phyloP scores from a whole-genome alignment of 2,888 invertebrate genomes.

The Watsonalla binaria region DNA sequence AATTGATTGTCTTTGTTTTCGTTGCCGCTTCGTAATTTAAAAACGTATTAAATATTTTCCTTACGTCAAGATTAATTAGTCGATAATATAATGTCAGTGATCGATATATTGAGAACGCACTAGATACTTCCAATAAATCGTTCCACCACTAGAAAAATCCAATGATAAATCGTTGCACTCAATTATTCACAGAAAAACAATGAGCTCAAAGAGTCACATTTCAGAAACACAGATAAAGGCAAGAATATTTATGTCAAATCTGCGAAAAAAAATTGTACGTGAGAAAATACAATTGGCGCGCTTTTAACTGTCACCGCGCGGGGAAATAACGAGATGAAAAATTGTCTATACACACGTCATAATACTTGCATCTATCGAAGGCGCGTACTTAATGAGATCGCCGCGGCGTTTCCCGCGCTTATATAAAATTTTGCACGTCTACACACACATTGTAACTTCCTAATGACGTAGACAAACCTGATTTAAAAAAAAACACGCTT shows the following conservation, averaged over 20 bases:
- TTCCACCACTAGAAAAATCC: no score
- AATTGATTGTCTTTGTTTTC: conserved; percentile 17
- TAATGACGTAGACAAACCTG: conserved; percentile 20
- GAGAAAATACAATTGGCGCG: background rate
- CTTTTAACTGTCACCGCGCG: background rate
- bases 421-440: conserved; percentile 36
- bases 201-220: background rate
- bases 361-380: conserved; percentile 12
- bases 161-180: no score
- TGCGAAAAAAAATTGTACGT: background rate
- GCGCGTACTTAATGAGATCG: conserved; percentile 23
- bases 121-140: background rate
- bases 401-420: conserved; percentile 16
- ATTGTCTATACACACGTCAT: conserved; percentile 19
- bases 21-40: conserved; percentile 11
- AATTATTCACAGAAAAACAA: background rate
- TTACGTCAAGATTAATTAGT: conserved; percentile 12
- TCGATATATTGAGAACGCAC: background rate
- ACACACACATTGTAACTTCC: conserved; percentile 12
- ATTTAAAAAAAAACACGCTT: conserved; percentile 12
- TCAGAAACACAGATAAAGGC: background rate
- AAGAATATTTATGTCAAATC: background rate
- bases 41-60: conserved; percentile 15
- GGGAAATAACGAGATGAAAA: background rate
- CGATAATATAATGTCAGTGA: conserved; percentile 14